Evolutionary conservation across 2,888 invertebrate species (phyloP), one percentile per base, ranked within the genome.

Genomic region (Tetragonula carbonaria): DNA sequence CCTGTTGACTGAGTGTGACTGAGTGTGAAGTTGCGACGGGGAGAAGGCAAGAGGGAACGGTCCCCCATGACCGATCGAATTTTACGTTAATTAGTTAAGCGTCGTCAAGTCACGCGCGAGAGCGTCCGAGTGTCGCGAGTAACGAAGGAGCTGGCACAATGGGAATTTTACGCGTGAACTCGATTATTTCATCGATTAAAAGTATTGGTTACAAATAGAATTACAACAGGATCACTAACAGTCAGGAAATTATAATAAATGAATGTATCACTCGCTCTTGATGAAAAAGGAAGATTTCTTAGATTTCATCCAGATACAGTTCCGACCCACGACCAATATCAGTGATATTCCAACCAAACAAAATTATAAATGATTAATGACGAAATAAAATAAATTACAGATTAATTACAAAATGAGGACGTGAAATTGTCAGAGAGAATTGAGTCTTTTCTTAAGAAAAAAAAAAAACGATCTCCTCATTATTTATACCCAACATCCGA

Each of bases 71-170:
- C 92, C 90, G 91, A 93, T 92, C 89, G 91, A 92, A 92, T 93
- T 92, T 92, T 89, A 92, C 92, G 93, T 92, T 91, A 93, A 93
- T 93, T 93, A 93, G 92, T 88, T 90, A 91, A 92, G 92, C 91
- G 88, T 93, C 91, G 91, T 93, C 92, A 92, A 92, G 90, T 88
- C 82, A 87, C 91, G 92, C 92, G 92, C 92, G 88, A 91, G 88
- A 88, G 88, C 86, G 85, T 88, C 80, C 82, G 80, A 79, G 80
- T 90, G 87, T 85, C 82, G 83, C 82, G 84, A 82, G 67, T 91
- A 91, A 93, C 86, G 89, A 90, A 86, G 73, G 63, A 62, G 51
- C 57, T 38, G 51, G n/a, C 67, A 82, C 87, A 89, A 91, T 86
- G 87, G 91, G 84, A 91, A 88, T 86, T n/a, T 8, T 82, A 75